Evolutionary conservation across 2,888 invertebrate genomes (phyloP).

Genomic region (Eledona agricola): DNA sequence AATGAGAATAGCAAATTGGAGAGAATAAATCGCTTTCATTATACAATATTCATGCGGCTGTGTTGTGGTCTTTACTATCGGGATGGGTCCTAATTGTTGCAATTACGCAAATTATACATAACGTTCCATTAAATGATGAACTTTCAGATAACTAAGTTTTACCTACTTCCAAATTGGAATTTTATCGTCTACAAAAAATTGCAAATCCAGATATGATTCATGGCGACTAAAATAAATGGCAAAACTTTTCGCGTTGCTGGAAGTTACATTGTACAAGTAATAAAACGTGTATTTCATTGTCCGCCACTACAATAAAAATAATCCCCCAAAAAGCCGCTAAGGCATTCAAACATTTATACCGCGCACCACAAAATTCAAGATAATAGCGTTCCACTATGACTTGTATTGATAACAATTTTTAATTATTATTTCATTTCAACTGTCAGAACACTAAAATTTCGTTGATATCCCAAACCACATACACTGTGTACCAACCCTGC

Average conservation of each 20-base stretch:
- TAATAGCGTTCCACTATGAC: too few relatives aligned
- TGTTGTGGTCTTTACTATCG: too few relatives aligned
- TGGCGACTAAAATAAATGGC: slow-evolving; percentile 24
- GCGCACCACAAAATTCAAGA: too few relatives aligned
- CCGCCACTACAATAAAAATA: slow-evolving; percentile 30
- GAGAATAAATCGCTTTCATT: slow-evolving; percentile 36
- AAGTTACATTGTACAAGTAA: slow-evolving; percentile 35
- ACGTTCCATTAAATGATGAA: slow-evolving; percentile 33
- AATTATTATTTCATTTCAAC: too few relatives aligned
- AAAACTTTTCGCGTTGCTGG: slow-evolving; percentile 25
- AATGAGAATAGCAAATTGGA: slow-evolving; percentile 29
- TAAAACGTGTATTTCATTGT: slow-evolving; percentile 35
- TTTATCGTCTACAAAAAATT: slow-evolving; percentile 25
- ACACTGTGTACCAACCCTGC: too few relatives aligned
- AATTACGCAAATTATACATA: slow-evolving; percentile 34
- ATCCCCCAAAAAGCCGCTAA: too few relatives aligned
- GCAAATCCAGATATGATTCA: slow-evolving; percentile 23
- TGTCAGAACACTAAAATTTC: too few relatives aligned
- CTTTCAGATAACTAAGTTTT: slow-evolving; percentile 22
- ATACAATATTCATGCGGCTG: slow-evolving; percentile 35
- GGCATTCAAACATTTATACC: too few relatives aligned
- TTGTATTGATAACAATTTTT: too few relatives aligned
- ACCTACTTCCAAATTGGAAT: background rate
- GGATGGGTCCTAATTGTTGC: slow-evolving; percentile 34
- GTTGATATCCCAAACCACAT: too few relatives aligned